These are phyloP conservation scores for Protosalanx chinensis DNA, from an alignment of 2,797 vertebrate species.

Conservation along the genomic window DNA sequence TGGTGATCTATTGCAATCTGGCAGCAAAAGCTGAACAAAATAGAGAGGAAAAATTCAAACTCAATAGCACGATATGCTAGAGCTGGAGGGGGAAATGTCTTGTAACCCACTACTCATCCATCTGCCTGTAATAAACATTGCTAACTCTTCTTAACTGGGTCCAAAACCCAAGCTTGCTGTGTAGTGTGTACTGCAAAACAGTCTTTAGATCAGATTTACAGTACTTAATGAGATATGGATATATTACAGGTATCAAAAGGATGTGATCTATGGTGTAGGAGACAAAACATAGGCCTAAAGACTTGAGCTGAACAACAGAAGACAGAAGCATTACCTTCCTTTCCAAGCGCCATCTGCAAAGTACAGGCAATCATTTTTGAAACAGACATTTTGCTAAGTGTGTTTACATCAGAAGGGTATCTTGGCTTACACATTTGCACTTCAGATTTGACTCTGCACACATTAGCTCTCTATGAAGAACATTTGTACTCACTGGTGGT, in stretches of 20 bases:
- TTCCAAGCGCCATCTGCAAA: background rate
- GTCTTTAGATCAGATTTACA: no score
- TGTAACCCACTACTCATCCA: background rate
- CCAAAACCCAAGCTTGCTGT: background rate
- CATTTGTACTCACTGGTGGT: background rate
- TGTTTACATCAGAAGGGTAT: background rate
- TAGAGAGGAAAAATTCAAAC: background rate
- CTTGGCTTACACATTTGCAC: background rate
- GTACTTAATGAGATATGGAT: no score
- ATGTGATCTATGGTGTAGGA: background rate
- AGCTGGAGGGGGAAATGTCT: background rate
- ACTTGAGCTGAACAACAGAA: background rate
- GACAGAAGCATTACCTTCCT: background rate
- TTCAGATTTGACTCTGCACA: background rate
- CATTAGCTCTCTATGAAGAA: background rate
- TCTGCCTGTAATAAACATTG: background rate
- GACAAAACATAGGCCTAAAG: background rate
- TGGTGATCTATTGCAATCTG: constrained; percentile 73
- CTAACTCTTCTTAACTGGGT: background rate
- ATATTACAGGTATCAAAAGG: no score
- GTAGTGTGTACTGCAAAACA: background rate
- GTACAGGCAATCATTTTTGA: background rate
- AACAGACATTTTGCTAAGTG: background rate
- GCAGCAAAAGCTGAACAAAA: constrained; percentile 44
- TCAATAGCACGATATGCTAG: constrained; percentile 1